These are phyloP conservation scores for Mustela nigripes DNA, from an alignment of 2,113 vertebrate genomes.

Conservation along the genomic window DNA sequence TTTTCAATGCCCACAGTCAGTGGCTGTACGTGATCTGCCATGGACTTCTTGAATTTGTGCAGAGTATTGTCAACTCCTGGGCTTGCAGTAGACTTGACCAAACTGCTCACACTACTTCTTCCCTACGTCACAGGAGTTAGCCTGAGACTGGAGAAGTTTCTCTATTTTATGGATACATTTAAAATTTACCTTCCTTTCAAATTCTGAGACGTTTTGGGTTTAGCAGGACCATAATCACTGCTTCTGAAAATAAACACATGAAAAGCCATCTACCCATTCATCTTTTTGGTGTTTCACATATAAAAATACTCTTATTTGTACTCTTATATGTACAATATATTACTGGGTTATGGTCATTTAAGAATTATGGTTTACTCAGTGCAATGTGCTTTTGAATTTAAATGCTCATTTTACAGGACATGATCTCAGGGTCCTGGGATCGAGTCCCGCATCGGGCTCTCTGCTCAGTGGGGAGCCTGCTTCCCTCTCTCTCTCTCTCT, in stretches of 20 bases:
- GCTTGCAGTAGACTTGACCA: neutral
- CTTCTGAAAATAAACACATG: constrained; percentile 35
- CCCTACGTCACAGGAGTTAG: neutral
- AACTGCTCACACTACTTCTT: neutral
- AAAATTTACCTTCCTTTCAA: constrained; percentile 50
- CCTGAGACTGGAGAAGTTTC: neutral
- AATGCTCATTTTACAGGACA: neutral
- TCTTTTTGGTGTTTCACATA: constrained; percentile 31
- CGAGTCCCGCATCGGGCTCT: too few species aligned
- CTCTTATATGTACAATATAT: neutral
- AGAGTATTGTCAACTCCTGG: neutral
- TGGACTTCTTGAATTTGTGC: neutral
- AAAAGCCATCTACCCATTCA: neutral
- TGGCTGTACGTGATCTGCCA: neutral
- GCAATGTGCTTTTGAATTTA: constrained; percentile 37
- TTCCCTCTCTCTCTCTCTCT: too few species aligned
- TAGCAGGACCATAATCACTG: neutral
- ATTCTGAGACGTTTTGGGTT: constrained; percentile 31
- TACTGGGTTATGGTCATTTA: neutral
- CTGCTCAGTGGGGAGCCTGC: too few species aligned
- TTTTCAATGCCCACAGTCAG: neutral
- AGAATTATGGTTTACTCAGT: neutral
- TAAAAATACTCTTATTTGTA: neutral
- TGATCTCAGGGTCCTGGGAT: too few species aligned
- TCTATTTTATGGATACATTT: neutral